Evolutionary conservation across 2,113 vertebrate species (phyloP).

Genomic region (Peromyscus leucopus): DNA sequence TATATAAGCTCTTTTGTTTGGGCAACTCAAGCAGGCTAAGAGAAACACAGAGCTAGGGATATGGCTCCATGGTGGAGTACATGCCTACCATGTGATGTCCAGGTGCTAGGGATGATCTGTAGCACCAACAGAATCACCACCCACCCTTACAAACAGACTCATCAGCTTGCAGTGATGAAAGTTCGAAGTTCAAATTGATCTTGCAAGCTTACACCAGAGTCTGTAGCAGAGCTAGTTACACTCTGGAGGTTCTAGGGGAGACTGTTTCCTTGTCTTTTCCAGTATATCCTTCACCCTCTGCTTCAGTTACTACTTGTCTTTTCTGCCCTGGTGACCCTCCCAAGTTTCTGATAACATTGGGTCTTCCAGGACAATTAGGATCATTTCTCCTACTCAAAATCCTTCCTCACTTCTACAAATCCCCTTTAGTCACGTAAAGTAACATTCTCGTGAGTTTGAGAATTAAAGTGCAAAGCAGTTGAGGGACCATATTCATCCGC

Average conservation of each 20-base stretch:
- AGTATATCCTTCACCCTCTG: background rate
- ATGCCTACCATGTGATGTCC: background rate
- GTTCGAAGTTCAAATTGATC: background rate
- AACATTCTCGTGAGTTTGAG: background rate
- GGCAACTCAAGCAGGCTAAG: background rate
- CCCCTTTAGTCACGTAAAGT: background rate
- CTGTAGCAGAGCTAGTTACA: background rate
- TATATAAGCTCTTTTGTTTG: background rate
- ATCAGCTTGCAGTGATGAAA: background rate
- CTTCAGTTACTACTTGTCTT: background rate
- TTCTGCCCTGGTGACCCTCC: background rate
- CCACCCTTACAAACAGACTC: background rate
- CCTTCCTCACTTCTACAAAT: background rate
- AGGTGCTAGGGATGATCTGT: background rate
- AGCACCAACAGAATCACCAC: background rate
- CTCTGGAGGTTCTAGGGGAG: background rate
- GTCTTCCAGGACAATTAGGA: background rate
- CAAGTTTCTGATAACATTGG: background rate
- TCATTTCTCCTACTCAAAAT: background rate
- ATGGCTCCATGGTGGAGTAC: background rate
- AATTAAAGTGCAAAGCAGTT: background rate
- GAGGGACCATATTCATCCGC: background rate
- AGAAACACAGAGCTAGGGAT: background rate
- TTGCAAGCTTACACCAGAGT: background rate
- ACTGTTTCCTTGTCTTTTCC: background rate